Conservation (phyloP, 2,113 vertebrate genomes). For the Brachyhypopomus occidentalis region DNA sequence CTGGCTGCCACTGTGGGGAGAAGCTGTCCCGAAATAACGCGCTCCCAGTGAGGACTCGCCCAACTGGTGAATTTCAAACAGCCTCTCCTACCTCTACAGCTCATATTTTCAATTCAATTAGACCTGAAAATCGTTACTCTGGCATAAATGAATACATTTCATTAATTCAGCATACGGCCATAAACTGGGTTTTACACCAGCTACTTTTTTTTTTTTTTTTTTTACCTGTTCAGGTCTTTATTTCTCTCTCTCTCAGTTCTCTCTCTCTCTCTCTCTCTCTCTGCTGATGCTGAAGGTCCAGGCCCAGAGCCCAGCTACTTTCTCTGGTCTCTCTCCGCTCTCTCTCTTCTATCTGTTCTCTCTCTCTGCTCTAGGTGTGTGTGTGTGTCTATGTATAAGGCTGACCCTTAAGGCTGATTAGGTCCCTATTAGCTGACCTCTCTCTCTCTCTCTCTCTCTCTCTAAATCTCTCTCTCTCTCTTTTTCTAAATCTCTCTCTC, state of each 20-base stretch:
- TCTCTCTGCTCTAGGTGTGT: too few species aligned
- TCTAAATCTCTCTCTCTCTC: too few species aligned
- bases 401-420: too few species aligned
- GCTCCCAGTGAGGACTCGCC: conserved; percentile 1
- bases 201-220: conserved; percentile 13
- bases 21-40: conserved; percentile 26
- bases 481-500: too few species aligned
- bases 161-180: conserved; percentile 29
- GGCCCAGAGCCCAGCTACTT: conserved; percentile 53
- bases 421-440: too few species aligned
- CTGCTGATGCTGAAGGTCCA: conserved; percentile 58
- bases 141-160: conserved; percentile 39
- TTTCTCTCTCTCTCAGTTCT: conserved; percentile 25
- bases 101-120: conserved; percentile 32
- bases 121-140: conserved; percentile 3
- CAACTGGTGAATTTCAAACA: conserved; percentile 29
- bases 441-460: too few species aligned
- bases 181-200: conserved; percentile 43
- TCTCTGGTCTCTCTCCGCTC: too few species aligned
- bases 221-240: conserved; percentile 3
- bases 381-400: too few species aligned
- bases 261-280: conserved; percentile 29
- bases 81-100: conserved; percentile 26
- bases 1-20: background rate
- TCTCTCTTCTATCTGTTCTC: too few species aligned